Conservation (phyloP, 2,888 invertebrate species). For the Drepanosiphum platanoidis region DNA sequence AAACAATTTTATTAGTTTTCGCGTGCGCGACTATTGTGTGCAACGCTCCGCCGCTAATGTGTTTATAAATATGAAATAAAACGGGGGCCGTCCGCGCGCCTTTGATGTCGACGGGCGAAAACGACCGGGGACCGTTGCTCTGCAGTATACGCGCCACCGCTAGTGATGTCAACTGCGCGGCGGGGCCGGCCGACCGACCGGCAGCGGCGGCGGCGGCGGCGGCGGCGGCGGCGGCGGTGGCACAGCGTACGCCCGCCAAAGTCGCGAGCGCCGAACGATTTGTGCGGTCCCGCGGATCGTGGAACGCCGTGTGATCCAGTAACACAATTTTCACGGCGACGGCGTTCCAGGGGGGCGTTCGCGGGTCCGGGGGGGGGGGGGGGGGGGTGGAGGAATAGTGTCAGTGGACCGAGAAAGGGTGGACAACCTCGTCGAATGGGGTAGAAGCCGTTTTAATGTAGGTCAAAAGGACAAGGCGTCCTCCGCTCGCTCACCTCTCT, state of each 20-base stretch:
- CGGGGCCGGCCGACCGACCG: neutral
- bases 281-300: neutral
- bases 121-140: neutral
- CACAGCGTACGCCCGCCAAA: neutral
- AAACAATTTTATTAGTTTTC: constrained; percentile 13
- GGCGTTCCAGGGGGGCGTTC: neutral
- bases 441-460: constrained; percentile 34
- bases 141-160: too few species aligned
- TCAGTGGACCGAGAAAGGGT: neutral
- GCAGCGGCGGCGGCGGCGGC: neutral
- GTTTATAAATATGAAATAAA: constrained; percentile 14
- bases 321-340: constrained; percentile 23
- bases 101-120: neutral
- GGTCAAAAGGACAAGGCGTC: constrained; percentile 59
- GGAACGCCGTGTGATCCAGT: constrained; percentile 35
- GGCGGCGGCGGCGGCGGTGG: neutral
- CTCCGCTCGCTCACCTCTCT: neutral
- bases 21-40: neutral
- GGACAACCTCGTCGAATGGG: neutral
- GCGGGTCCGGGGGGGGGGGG: too few species aligned
- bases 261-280: constrained; percentile 11
- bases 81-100: neutral
- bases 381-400: neutral
- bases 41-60: neutral
- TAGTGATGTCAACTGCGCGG: neutral